Evolutionary conservation across 2,113 vertebrate genomes (phyloP), one percentile per base, ranked within the genome.

Genomic region (Rallus limicola): DNA sequence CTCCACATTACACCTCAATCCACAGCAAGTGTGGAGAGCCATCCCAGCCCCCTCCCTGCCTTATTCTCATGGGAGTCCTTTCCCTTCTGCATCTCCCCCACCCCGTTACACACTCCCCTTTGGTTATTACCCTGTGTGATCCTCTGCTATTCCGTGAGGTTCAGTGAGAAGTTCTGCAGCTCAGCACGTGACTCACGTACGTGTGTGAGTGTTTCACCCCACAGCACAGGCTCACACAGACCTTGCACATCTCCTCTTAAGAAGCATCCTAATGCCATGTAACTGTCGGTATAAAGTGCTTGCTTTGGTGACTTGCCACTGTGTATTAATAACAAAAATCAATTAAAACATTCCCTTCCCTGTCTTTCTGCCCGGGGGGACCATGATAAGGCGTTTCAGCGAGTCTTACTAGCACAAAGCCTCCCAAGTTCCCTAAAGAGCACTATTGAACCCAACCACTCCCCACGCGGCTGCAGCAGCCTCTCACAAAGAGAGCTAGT

Each of bases 181-280:
- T 69, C 11, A 68, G 31, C 74, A 68, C 3, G 4, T 16, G 46
- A 86, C 62, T 63, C 44, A 18, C 0, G 31, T 12, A 24, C 23
- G 10, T 36, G n/a, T 75, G 38, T 16, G 90, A 92, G 46, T 9
- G 69, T 21, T 44, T 69, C 75, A 94, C 15, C 71, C 64, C 60
- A 50, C 74, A 64, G 56, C 72, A 65, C 50, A 16, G 56, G 33
- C 72, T 85, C 60, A 20, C 50, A 33, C 36, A 67, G 36, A 34
- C 50, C 23, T 24, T 34, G 28, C 1, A 4, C 24, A 28, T 55
- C 81, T 91, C 11, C 0, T 65, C 75, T 76, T 33, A 36, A 0
- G 33, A n/a, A 82, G 56, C 62, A 28, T 48, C 92, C 77, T 26
- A n/a, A 72, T 9, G 13, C 17, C 8, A 13, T 4, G 1, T 5